Conservation (phyloP, 2,113 vertebrate genomes). For the Xenopus laevis region DNA sequence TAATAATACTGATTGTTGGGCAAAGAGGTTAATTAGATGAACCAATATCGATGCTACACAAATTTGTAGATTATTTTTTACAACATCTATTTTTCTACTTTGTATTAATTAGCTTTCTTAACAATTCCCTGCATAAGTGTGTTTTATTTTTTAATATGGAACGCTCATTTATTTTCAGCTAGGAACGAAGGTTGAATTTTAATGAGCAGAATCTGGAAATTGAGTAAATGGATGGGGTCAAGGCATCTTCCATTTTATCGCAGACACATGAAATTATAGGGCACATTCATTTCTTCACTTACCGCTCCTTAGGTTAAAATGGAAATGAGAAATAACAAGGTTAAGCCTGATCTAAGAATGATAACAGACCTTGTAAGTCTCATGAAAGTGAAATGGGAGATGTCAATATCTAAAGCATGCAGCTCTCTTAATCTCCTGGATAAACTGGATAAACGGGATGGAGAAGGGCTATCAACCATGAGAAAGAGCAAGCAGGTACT, state of each 20-base stretch:
- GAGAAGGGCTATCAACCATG: slow-evolving; percentile 43
- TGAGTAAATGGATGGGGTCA: slow-evolving; percentile 41
- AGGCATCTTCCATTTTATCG: slow-evolving; percentile 43
- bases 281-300: slow-evolving; percentile 40
- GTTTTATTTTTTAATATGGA: neutral
- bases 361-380: slow-evolving; percentile 47
- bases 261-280: slow-evolving; percentile 46
- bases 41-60: no score
- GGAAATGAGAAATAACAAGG: slow-evolving; percentile 47
- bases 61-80: no score
- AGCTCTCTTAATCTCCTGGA: slow-evolving; percentile 44
- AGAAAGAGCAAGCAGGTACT: slow-evolving; percentile 42
- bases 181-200: slow-evolving; percentile 34
- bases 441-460: slow-evolving; percentile 46
- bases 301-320: slow-evolving; percentile 40
- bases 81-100: no score
- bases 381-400: slow-evolving; percentile 47
- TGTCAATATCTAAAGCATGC: slow-evolving; percentile 47
- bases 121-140: neutral
- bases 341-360: slow-evolving; percentile 46
- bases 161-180: slow-evolving; percentile 27
- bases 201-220: slow-evolving; percentile 40
- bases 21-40: no score
- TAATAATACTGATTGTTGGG: no score
- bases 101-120: no score